A percentile compares a stretch with the other conserved stretches of the same genome.
These are phyloP conservation scores for Brachypalpus laphriformis DNA, from an alignment of 2,888 invertebrate genomes.

Conservation along the genomic window DNA sequence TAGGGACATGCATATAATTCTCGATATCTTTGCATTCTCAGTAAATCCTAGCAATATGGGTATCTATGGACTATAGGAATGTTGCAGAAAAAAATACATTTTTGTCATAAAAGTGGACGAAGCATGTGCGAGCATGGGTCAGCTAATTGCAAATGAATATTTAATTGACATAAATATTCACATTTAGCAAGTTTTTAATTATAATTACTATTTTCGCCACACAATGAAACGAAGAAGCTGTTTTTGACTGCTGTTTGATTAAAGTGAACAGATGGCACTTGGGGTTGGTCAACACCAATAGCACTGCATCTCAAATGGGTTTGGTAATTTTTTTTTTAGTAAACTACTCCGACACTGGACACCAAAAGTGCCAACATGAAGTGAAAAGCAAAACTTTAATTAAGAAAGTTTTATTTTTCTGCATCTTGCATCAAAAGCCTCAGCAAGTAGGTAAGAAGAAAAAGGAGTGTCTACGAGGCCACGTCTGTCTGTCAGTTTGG, in stretches of 20 bases:
- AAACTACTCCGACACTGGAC: not conserved
- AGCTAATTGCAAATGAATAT: not conserved
- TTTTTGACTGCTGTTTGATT: not conserved
- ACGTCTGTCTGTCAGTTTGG: not conserved
- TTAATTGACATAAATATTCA: slow-evolving; percentile 6
- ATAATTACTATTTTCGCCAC: not conserved
- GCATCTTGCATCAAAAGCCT: not conserved
- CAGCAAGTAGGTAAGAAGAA: not conserved
- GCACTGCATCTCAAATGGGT: not conserved
- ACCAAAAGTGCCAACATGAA: not conserved
- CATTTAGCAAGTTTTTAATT: slow-evolving; percentile 3
- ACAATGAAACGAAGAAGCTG: not conserved
- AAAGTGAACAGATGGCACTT: not conserved
- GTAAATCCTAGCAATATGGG: no score
- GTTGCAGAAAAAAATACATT: no score
- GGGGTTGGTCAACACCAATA: slow-evolving; percentile 2
- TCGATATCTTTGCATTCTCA: no score
- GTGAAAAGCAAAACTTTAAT: slow-evolving; percentile 35
- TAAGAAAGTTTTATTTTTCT: slow-evolving; percentile 28
- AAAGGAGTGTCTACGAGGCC: not conserved
- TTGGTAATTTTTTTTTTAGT: not conserved
- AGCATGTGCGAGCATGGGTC: no score
- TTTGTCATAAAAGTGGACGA: no score
- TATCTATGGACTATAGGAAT: no score
- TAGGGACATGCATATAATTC: no score